These are phyloP conservation scores for roundworm (Caenorhabditis elegans) DNA, from an alignment of 1,140 invertebrate species.

Conservation along the genomic window DNA sequence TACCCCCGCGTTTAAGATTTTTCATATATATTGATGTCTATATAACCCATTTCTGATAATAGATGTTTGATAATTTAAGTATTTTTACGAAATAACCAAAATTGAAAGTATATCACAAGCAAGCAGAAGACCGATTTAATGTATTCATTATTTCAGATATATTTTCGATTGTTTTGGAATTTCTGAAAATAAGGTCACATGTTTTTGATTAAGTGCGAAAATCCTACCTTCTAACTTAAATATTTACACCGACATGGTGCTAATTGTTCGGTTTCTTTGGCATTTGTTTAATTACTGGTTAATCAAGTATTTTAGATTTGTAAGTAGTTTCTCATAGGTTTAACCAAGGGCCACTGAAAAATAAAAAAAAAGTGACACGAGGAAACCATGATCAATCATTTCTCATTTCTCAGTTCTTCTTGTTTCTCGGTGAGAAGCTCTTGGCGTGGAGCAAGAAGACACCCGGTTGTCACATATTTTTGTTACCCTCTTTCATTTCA, in stretches of 20 bases:
- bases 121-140: no score
- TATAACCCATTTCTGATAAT: no score
- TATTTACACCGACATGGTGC: neutral
- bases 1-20: no score
- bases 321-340: no score
- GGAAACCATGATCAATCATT: slow-evolving; percentile 22
- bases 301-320: no score
- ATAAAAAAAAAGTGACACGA: slow-evolving; percentile 4
- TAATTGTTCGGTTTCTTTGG: neutral
- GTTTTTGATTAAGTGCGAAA: neutral
- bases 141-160: no score
- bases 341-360: neutral
- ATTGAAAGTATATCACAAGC: no score
- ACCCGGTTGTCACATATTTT: slow-evolving; percentile 17
- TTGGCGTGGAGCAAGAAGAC: neutral
- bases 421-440: neutral
- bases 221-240: no score
- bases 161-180: neutral
- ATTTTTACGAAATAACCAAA: no score
- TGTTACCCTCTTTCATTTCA: neutral
- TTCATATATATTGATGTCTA: no score
- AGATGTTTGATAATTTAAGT: no score
- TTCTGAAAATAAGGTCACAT: neutral
- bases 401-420: slow-evolving; percentile 23
- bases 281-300: no score